Percentiles rank a stretch among this genome's conserved stretches.
Evolutionary conservation across 2,888 invertebrate species (phyloP).

Genomic region (Deilephila elpenor): DNA sequence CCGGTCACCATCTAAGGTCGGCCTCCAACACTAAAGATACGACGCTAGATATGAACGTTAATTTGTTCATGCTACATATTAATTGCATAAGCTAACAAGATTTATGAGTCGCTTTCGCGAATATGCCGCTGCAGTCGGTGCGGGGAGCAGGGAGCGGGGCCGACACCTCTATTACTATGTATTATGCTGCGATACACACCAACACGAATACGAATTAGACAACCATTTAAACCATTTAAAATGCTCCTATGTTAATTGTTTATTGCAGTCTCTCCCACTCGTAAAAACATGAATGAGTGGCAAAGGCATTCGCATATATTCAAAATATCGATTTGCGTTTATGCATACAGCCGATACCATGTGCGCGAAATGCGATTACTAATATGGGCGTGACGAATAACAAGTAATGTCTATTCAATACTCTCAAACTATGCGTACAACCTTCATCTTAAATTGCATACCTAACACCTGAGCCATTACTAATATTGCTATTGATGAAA

Average conservation of each 20-base stretch:
- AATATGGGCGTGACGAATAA: background rate
- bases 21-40: constrained; percentile 23
- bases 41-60: constrained; percentile 23
- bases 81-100: constrained; percentile 16
- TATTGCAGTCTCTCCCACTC: background rate
- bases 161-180: background rate
- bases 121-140: background rate
- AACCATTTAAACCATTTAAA: background rate
- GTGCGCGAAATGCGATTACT: background rate
- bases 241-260: background rate
- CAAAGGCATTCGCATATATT: background rate
- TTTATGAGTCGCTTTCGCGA: background rate
- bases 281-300: constrained; percentile 4
- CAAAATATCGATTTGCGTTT: constrained; percentile 5
- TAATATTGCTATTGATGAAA: background rate
- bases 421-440: background rate
- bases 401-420: background rate
- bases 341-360: background rate
- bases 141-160: background rate
- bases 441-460: background rate
- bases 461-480: background rate
- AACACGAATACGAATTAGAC: background rate
- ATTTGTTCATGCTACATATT: constrained; percentile 16
- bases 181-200: background rate
- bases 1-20: constrained; percentile 21